Conservation (phyloP, 2,888 invertebrate species). For the Poecilus cupreus region DNA sequence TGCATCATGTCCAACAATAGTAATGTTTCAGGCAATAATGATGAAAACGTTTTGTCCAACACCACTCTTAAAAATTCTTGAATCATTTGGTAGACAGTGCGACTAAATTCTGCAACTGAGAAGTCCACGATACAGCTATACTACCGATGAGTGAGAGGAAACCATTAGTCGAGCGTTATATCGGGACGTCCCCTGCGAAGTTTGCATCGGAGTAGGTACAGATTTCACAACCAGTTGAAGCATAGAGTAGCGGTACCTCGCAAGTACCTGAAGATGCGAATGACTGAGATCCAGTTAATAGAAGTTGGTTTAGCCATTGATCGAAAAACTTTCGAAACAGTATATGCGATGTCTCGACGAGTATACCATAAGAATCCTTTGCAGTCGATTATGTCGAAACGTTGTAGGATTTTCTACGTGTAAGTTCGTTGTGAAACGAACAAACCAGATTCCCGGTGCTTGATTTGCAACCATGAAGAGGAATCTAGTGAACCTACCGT, state of each 20-base stretch:
- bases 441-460: conserved; percentile 61
- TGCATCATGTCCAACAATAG: no score
- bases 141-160: conserved; percentile 53
- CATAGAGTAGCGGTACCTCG: conserved; percentile 56
- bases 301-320: conserved; percentile 59
- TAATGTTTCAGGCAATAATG: no score
- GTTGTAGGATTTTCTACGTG: conserved; percentile 59
- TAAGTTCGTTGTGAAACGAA: conserved; percentile 61
- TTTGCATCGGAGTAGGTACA: conserved; percentile 60
- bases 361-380: conserved; percentile 60
- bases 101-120: conserved; percentile 57
- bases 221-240: conserved; percentile 51
- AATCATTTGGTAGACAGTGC: conserved; percentile 27
- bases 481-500: conserved; percentile 61
- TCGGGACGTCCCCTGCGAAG: conserved; percentile 58
- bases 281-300: conserved; percentile 53
- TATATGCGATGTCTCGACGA: conserved; percentile 62
- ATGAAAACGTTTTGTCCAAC: no score
- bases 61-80: no score
- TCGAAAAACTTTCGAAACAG: conserved; percentile 62
- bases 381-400: conserved; percentile 60
- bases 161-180: conserved; percentile 57
- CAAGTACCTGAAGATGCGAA: conserved; percentile 59
- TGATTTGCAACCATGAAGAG: conserved; percentile 62
- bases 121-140: conserved; percentile 57